These are phyloP conservation scores for Cryptoprocta ferox DNA, from an alignment of 2,797 vertebrate species.

Conservation along the genomic window DNA sequence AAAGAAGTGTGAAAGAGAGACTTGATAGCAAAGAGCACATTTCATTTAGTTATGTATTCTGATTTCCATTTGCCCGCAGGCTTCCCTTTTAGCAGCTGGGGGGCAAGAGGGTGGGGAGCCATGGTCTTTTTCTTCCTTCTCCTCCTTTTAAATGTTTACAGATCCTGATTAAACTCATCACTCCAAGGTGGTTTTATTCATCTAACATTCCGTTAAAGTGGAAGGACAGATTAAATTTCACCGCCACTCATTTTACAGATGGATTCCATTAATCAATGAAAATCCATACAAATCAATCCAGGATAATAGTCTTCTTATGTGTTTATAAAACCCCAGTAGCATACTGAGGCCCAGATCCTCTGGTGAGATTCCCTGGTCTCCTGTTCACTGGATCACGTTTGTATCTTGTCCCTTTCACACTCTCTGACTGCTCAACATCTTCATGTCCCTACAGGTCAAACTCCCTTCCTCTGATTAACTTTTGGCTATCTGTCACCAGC, in stretches of 20 bases:
- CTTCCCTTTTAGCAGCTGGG: background rate
- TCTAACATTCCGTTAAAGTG: background rate
- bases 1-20: background rate
- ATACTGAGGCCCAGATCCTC: background rate
- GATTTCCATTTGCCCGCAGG: background rate
- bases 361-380: background rate
- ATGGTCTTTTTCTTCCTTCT: background rate
- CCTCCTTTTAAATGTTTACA: background rate
- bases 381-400: background rate
- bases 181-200: background rate
- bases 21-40: background rate
- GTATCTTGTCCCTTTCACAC: background rate
- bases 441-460: background rate
- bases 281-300: background rate
- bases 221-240: background rate
- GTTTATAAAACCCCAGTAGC: background rate
- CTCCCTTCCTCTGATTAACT: background rate
- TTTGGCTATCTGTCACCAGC: background rate
- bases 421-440: background rate
- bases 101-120: background rate
- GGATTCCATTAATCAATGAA: slow-evolving; percentile 19
- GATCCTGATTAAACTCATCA: background rate
- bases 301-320: background rate
- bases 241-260: background rate
- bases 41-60: background rate